These are phyloP conservation scores for Siniperca knerii DNA, from an alignment of 2,113 vertebrate genomes.

Conservation along the genomic window DNA sequence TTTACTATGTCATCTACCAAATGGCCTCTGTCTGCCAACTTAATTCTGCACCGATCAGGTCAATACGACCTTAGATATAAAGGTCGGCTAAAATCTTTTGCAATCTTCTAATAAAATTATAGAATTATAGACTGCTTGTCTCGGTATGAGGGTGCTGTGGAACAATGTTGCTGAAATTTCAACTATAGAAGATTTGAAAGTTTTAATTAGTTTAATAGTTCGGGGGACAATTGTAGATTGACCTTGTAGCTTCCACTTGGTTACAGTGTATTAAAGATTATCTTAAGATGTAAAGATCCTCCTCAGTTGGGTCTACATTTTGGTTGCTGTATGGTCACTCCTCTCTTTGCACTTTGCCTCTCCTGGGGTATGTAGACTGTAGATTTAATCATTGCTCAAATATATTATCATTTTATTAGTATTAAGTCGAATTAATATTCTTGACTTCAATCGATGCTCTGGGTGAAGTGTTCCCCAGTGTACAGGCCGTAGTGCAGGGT, in stretches of 20 bases:
- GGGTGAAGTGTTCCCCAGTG: constrained; percentile 77
- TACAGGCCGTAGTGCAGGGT: constrained; percentile 86
- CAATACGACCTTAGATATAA: not conserved
- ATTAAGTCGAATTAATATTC: not conserved
- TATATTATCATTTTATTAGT: not conserved
- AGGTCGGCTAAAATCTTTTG: not conserved
- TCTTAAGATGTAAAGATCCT: too few species aligned
- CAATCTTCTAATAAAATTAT: not conserved
- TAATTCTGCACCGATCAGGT: too few species aligned
- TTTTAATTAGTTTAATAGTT: not conserved
- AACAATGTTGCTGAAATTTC: not conserved
- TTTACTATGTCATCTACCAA: not conserved
- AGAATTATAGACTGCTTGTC: not conserved
- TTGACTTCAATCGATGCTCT: constrained; percentile 34
- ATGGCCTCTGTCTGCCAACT: not conserved
- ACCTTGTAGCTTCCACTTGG: too few species aligned
- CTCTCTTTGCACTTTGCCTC: not conserved
- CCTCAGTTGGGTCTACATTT: not conserved
- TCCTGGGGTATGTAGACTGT: not conserved
- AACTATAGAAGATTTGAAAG: not conserved
- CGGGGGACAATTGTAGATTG: not conserved
- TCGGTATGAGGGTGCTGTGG: too few species aligned
- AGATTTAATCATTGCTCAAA: not conserved
- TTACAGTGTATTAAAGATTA: too few species aligned
- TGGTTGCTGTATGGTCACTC: too few species aligned